Conservation (phyloP, 1,140 invertebrate genomes). For the Bradysia coprophila region DNA sequence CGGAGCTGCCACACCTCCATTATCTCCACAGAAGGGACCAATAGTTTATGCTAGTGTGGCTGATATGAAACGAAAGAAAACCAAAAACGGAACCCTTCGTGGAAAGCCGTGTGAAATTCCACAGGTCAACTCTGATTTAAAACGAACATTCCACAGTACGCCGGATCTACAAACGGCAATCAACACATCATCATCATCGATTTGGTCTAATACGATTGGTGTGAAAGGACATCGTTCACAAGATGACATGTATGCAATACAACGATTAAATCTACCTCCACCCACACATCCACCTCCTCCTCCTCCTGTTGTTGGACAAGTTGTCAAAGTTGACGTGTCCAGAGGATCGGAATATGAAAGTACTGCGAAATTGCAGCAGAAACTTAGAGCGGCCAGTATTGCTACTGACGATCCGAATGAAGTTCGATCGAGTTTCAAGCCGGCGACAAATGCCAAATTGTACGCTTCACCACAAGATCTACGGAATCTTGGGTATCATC, state of each 20-base stretch:
- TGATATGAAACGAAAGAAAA: constrained; percentile 67
- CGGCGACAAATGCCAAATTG: constrained; percentile 63
- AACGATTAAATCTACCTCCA: constrained; percentile 33
- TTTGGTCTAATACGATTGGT: constrained; percentile 18
- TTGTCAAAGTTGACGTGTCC: constrained; percentile 50
- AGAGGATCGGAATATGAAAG: constrained; percentile 22
- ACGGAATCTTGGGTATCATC: constrained; percentile 48
- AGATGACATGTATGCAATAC: constrained; percentile 46
- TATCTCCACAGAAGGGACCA: constrained; percentile 42
- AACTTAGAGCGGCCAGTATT: constrained; percentile 13
- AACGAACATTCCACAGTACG: constrained; percentile 74
- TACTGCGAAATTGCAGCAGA: constrained; percentile 19
- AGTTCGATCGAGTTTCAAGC: constrained; percentile 69
- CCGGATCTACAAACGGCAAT: constrained; percentile 41
- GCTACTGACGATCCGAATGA: constrained; percentile 17
- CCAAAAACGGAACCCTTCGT: constrained; percentile 16
- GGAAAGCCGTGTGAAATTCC: constrained; percentile 25
- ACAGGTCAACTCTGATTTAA: constrained; percentile 28
- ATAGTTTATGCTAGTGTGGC: constrained; percentile 81
- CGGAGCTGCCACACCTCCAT: constrained; percentile 35
- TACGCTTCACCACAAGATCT: constrained; percentile 76
- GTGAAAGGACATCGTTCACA: constrained; percentile 47
- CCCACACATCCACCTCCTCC: constrained; percentile 49
- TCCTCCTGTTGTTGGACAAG: constrained; percentile 47
- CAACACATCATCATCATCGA: constrained; percentile 18